Evolutionary conservation across 2,797 vertebrate species (phyloP).

Genomic region (Pseudotriccus pelzelni): DNA sequence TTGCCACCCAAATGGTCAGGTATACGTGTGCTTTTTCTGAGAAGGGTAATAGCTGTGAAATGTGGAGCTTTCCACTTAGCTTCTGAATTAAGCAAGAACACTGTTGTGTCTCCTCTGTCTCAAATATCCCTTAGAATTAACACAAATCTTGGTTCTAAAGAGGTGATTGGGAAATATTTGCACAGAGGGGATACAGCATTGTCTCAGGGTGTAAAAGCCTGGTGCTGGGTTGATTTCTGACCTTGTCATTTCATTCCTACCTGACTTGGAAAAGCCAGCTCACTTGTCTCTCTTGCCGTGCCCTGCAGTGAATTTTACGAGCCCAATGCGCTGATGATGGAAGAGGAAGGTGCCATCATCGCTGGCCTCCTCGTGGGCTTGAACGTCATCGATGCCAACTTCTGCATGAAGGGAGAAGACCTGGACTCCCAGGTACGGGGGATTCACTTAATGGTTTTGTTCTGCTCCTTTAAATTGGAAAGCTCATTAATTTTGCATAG

Average conservation of each 20-base stretch:
- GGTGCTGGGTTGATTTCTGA: background rate
- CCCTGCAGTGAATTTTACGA: conserved; percentile 92
- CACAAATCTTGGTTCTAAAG: background rate
- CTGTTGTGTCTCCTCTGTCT: background rate
- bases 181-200: background rate
- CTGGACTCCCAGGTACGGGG: conserved; percentile 92
- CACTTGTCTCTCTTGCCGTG: background rate
- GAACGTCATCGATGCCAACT: conserved; percentile 98
- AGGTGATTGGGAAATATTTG: background rate
- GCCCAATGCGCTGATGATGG: conserved; percentile 97
- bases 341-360: conserved; percentile 97
- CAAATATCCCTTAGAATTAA: background rate
- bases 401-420: conserved; percentile 99
- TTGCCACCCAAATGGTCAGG: background rate
- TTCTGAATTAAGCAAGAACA: too few species aligned
- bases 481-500: background rate
- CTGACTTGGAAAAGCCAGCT: background rate
- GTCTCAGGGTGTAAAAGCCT: background rate
- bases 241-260: background rate
- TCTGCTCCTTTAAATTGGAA: background rate
- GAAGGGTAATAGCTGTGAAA: background rate
- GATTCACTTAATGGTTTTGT: background rate
- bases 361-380: conserved; percentile 94
- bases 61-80: background rate
- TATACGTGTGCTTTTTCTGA: background rate